These are phyloP conservation scores for Psilanteris sp. DNA, from an alignment of 1,140 invertebrate genomes.

Conservation along the genomic window DNA sequence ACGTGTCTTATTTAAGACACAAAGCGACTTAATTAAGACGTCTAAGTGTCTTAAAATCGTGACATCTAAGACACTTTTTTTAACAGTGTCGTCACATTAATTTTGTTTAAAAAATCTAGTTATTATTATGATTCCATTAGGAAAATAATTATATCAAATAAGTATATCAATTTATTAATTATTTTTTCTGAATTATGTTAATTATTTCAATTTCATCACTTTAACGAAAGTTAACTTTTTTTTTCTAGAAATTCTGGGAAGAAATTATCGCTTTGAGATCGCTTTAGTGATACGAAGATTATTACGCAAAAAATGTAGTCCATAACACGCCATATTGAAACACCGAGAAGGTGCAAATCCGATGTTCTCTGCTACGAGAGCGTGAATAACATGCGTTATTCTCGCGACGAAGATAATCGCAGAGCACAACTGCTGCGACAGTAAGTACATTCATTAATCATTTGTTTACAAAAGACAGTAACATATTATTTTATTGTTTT, in stretches of 20 bases:
- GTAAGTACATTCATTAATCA: slow-evolving; percentile 58
- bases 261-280: slow-evolving; percentile 43
- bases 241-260: slow-evolving; percentile 50
- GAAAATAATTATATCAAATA: too few species aligned
- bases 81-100: too few species aligned
- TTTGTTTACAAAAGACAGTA: too few species aligned
- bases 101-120: too few species aligned
- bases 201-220: too few species aligned
- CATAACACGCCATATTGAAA: slow-evolving; percentile 46
- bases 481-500: too few species aligned
- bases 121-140: too few species aligned
- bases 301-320: slow-evolving; percentile 67
- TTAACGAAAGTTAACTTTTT: not conserved
- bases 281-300: slow-evolving; percentile 41
- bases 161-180: slow-evolving; percentile 9
- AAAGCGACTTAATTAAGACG: too few species aligned
- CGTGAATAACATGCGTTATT: slow-evolving; percentile 70
- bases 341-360: slow-evolving; percentile 51
- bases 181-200: too few species aligned
- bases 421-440: slow-evolving; percentile 61
- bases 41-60: too few species aligned
- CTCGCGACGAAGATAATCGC: slow-evolving; percentile 58
- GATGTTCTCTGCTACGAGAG: slow-evolving; percentile 70
- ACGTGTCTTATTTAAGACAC: too few species aligned
- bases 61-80: too few species aligned